These are phyloP conservation scores for Glossophaga mutica DNA, from an alignment of 2,797 vertebrate species.

Conservation along the genomic window DNA sequence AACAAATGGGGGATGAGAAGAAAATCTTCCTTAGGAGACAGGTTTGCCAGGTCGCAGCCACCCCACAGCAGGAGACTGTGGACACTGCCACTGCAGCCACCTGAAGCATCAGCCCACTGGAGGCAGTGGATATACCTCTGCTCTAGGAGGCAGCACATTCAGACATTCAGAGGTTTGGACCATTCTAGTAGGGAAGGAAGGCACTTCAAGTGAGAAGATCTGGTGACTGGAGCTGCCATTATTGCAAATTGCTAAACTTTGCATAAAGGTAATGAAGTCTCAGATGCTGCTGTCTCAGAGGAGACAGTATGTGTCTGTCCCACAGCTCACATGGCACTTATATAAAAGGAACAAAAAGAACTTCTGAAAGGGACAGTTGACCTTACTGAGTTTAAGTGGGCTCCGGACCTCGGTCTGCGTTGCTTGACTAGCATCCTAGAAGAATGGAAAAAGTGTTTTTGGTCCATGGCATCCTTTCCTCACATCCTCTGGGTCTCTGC, in stretches of 20 bases:
- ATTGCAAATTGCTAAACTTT: background rate
- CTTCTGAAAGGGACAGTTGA: background rate
- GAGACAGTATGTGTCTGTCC: rapidly evolving
- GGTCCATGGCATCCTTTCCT: background rate
- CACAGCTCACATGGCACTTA: background rate
- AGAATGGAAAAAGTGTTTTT: background rate
- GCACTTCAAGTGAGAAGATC: background rate
- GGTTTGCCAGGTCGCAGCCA: background rate
- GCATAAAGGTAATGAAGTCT: background rate
- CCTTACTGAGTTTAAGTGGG: background rate
- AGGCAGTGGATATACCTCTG: background rate
- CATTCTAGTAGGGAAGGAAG: background rate
- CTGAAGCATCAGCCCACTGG: background rate
- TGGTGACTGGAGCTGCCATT: background rate
- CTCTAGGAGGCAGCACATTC: background rate
- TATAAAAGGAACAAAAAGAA: background rate
- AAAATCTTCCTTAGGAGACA: background rate
- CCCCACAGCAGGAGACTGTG: background rate
- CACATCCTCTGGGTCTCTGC: background rate
- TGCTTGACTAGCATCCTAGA: background rate
- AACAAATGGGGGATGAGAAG: background rate
- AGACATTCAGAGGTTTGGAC: background rate
- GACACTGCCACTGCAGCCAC: background rate
- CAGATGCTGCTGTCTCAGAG: background rate
- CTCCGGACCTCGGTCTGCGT: background rate